Base-by-base conservation (phyloP, 23 tunicate species). In the Corella eumyota region DNA sequence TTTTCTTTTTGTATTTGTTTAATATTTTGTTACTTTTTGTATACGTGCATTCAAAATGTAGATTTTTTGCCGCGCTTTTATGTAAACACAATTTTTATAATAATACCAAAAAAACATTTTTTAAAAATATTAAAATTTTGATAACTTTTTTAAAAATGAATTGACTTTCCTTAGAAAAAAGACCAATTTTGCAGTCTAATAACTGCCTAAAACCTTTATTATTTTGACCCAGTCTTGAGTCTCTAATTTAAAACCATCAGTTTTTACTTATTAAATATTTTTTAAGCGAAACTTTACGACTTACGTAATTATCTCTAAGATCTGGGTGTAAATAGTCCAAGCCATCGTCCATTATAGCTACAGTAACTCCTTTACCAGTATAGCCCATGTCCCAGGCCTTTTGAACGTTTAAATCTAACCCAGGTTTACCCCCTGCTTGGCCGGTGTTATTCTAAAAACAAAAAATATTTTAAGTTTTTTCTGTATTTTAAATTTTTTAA, bases 331-430 rank as follows among this genome's bases (percentile, higher is more conserved):
- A 30, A 63, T 85, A 85, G 36, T 93, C 99, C 30, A 93, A 25
- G 3, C 99, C 99, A 58, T 93, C 99, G 40, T 93, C 99, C 90
- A 93, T 72, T 44, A 93, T 85, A 2, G 99, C 99, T 17, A 93
- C 90, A 20, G 88, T 83, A 24, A 85, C 84, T 13, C 99, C 99
- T 56, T 72, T 93, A 20, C 99, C 99, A 4, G 99, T 93, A 63
- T 84, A 84, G 1, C 99, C 99, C 74, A 74, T 25, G 60, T 84
- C 76, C 99, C 99, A 93, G 6, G 93, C 99, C 4, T 66, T 63
- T 30, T 74, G 78, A 22, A 93, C 94, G 61, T 93, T 93, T 21
- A 93, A 45, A 52, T 93, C 99, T 32, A 93, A 34, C 20, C 99
- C 99, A 4, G 94, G 95, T 13, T 58, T 83, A 6, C 99, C 99